phyloP scores from a whole-genome alignment of 1,140 invertebrate genomes.

The Euglossa dilemma region DNA sequence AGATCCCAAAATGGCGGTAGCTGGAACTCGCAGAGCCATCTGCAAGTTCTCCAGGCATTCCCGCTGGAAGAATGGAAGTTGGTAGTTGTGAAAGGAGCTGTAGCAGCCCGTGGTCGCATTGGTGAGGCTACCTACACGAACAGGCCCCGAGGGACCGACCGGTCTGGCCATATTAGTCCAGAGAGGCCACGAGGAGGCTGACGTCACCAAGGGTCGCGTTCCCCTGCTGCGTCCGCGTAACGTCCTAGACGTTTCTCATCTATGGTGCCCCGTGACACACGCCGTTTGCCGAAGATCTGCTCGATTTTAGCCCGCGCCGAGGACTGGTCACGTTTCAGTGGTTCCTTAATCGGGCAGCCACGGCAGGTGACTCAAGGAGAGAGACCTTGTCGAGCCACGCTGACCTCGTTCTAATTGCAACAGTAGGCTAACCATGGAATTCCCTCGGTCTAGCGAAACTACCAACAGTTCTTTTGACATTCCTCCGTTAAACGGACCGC shows the following conservation, averaged over 20 bases:
- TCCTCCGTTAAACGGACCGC: too few relatives aligned
- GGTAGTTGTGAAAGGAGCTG: slow-evolving; percentile 1
- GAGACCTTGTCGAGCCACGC: background rate
- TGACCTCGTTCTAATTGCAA: slow-evolving; percentile 12
- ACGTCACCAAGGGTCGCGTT: slow-evolving; percentile 61
- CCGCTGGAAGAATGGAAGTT: too few relatives aligned
- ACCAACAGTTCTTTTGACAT: too few relatives aligned
- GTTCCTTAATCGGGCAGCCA: background rate
- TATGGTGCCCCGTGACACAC: background rate
- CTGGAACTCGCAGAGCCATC: too few relatives aligned
- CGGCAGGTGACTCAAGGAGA: background rate
- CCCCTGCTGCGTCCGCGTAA: slow-evolving; percentile 28
- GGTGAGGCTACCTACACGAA: slow-evolving; percentile 44
- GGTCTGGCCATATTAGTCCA: slow-evolving; percentile 69
- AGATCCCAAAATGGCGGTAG: too few relatives aligned
- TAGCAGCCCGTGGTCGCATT: slow-evolving; percentile 13
- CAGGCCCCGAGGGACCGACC: slow-evolving; percentile 52
- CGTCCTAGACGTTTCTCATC: slow-evolving; percentile 28
- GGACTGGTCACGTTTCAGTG: background rate
- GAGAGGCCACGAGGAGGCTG: slow-evolving; percentile 52
- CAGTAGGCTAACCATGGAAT: slow-evolving; percentile 2
- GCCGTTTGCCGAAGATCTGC: background rate
- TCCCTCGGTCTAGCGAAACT: background rate
- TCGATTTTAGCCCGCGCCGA: background rate
- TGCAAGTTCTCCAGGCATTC: too few relatives aligned